phyloP scores from a whole-genome alignment of 2,113 vertebrate species.

The Bos indicus region DNA sequence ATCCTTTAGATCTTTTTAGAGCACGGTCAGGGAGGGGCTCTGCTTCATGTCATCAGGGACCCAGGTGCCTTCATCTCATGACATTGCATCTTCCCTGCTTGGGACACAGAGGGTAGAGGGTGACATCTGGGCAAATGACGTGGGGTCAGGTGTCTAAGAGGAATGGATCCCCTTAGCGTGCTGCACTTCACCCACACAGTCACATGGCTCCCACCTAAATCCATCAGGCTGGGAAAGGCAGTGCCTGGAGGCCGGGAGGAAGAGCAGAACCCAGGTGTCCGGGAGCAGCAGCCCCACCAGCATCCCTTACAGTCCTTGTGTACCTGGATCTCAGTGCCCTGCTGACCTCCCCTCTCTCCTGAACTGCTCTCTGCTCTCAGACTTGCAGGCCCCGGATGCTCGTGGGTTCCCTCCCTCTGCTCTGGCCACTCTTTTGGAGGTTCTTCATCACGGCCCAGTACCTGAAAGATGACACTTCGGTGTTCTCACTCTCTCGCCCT shows the following conservation, averaged over 20 bases:
- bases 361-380: neutral
- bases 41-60: neutral
- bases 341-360: too few relatives aligned
- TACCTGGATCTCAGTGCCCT: neutral
- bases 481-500: neutral
- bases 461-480: too few relatives aligned
- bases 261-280: accelerated
- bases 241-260: accelerated
- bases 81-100: neutral
- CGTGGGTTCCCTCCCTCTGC: neutral
- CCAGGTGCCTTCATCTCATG: accelerated
- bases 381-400: too few relatives aligned
- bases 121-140: accelerated
- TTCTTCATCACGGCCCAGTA: accelerated
- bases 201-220: neutral
- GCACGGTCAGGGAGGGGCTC: neutral
- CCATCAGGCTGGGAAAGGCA: accelerated
- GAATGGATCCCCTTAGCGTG: neutral
- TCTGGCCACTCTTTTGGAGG: neutral
- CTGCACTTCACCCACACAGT: accelerated
- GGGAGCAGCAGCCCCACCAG: neutral
- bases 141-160: too few relatives aligned
- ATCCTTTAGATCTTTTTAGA: neutral
- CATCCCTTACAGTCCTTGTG: accelerated
- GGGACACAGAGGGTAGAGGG: neutral